These are phyloP conservation scores for Danaus melanippus DNA, from an alignment of 1,140 invertebrate genomes.

Conservation along the genomic window DNA sequence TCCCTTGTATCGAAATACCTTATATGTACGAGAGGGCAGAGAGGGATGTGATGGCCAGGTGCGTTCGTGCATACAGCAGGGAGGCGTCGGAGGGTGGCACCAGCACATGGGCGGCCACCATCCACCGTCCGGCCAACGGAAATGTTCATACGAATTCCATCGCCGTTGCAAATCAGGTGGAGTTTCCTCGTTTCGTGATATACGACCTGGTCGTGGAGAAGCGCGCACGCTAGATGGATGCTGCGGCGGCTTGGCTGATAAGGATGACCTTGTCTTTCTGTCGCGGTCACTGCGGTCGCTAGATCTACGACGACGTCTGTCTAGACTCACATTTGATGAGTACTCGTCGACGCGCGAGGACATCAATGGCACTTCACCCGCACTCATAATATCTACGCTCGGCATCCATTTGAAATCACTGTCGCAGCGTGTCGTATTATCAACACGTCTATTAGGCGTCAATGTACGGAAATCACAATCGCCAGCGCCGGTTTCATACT, in stretches of 20 bases:
- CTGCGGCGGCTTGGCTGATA: conserved; percentile 65
- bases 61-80: conserved; percentile 59
- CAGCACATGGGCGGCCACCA: conserved; percentile 77
- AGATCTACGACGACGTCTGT: conserved; percentile 60
- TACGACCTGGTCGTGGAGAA: conserved; percentile 48
- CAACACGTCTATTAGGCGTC: conserved; percentile 50
- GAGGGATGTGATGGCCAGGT: conserved; percentile 60
- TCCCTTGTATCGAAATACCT: conserved; percentile 34
- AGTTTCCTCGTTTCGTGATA: conserved; percentile 41
- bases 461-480: conserved; percentile 55
- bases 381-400: conserved; percentile 45
- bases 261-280: conserved; percentile 72
- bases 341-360: conserved; percentile 46
- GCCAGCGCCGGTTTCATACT: conserved; percentile 37
- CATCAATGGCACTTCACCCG: conserved; percentile 38
- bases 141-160: conserved; percentile 70
- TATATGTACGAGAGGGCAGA: conserved; percentile 42
- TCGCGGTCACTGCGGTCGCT: conserved; percentile 64
- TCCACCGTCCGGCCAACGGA: conserved; percentile 65
- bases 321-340: conserved; percentile 61
- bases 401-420: conserved; percentile 76
- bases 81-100: conserved; percentile 57
- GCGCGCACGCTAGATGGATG: conserved; percentile 61
- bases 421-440: conserved; percentile 72
- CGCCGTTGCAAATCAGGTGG: conserved; percentile 58